Evolutionary conservation across 1,140 invertebrate species (phyloP), one percentile per base, ranked within the genome.

Genomic region (Psix sp.): DNA sequence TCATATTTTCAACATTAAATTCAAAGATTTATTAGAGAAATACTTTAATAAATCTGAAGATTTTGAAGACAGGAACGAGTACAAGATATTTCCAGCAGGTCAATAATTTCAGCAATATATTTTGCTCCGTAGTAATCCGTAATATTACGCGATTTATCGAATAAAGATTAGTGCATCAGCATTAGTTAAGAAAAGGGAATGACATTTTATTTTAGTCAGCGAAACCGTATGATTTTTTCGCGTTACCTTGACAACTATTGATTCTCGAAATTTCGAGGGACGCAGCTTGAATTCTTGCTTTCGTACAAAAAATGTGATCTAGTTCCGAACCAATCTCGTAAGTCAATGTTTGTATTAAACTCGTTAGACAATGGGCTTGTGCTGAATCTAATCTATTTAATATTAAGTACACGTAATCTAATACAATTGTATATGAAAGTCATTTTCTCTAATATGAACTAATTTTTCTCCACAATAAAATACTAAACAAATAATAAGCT

Each of bases 241-340:
- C 60, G 60, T 63, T 63, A 63, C 60, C 60, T 63, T 63, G 48
- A 17, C 48, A 24, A 54, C 49, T 65, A 65, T 65, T 20, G 60
- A 65, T 65, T 65, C 60, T 54, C 60, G 26, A 66, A 66, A 56
- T 66, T 54, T 54, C 40, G 35, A 40, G 42, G 15, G 11, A 45
- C n/a, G 60, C 48, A 54, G 21, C 42, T 46, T 46, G 21, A 20
- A 40, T 43, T 56, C 33, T 13, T 31, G 14, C 2, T 42, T 51
- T 52, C 14, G 18, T 33, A 45, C 38, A 63, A 29, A n/a, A 45
- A 63, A 63, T 52, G 15, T 14, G 10, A 49, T 16, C 10, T 13
- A 43, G 21, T 42, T 33, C 5, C 21, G 0, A 26, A 6, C 11
- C 29, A 3, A 48, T 45, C n/a, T 24, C 9, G 26, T 29, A 17